A percentile compares a stretch with the other conserved stretches of the same genome.
phyloP scores from a whole-genome alignment of 2,888 invertebrate species.

The Anagyrus pseudococci region DNA sequence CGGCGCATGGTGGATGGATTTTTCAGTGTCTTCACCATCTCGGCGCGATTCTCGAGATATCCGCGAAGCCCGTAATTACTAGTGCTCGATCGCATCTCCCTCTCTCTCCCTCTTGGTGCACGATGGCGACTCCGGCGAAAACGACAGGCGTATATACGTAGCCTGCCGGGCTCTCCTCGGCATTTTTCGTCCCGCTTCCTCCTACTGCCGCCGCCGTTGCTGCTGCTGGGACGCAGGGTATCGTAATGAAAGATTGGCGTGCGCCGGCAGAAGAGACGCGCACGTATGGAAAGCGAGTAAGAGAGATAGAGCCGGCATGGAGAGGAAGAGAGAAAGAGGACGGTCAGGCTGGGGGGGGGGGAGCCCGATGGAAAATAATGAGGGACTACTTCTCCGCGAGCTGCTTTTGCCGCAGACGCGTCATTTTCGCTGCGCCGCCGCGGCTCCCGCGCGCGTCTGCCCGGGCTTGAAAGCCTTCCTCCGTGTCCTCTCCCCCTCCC shows the following conservation, averaged over 20 bases:
- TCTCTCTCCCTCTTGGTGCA: not conserved
- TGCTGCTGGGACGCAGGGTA: not conserved
- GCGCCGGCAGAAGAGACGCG: too few relatives aligned
- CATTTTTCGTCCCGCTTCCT: not conserved
- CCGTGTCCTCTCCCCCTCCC: too few relatives aligned
- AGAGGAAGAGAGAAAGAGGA: not conserved
- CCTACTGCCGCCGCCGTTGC: conserved; percentile 2
- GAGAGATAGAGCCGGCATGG: conserved; percentile 11
- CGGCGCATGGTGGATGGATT: conserved; percentile 39
- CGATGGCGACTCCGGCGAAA: not conserved
- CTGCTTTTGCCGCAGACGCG: too few relatives aligned
- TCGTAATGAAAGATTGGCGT: conserved; percentile 4
- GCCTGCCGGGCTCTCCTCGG: not conserved
- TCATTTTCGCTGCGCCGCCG: too few relatives aligned
- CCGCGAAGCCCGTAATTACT: conserved; percentile 46
- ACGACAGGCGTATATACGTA: conserved; percentile 2
- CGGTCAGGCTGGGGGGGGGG: too few relatives aligned
- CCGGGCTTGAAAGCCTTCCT: too few relatives aligned
- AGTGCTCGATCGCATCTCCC: conserved; percentile 42
- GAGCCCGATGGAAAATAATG: too few relatives aligned
- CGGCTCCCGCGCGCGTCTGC: too few relatives aligned
- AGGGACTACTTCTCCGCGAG: too few relatives aligned
- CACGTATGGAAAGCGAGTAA: conserved; percentile 27
- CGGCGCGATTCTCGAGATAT: conserved; percentile 39
- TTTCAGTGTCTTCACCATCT: conserved; percentile 47